phyloP scores from a whole-genome alignment of 2,797 vertebrate genomes.

The Paedocypris micromegethes region DNA sequence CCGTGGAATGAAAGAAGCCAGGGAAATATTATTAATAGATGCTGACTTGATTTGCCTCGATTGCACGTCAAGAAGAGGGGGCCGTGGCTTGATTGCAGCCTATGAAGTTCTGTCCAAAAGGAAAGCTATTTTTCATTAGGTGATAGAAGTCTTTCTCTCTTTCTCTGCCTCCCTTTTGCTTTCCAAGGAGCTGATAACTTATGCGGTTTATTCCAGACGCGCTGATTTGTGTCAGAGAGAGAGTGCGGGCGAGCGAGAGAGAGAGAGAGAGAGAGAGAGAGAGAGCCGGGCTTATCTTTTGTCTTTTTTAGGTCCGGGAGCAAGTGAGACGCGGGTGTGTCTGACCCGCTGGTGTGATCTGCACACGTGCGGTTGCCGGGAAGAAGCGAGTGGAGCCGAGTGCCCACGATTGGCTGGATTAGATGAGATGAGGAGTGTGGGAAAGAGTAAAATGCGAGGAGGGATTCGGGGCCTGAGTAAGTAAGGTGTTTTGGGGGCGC shows the following conservation, averaged over 20 bases:
- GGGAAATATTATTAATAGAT: constrained; percentile 99
- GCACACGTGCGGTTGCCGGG: constrained; percentile 34
- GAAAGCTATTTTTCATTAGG: constrained; percentile 99
- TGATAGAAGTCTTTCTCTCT: constrained; percentile 87
- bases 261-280: constrained; percentile 63
- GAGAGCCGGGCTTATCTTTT: constrained; percentile 62
- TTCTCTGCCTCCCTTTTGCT: constrained; percentile 67
- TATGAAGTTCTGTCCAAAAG: constrained; percentile 99
- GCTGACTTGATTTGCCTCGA: constrained; percentile 98
- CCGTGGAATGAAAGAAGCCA: constrained; percentile 96
- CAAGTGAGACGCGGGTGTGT: constrained; percentile 46
- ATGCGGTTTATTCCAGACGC: constrained; percentile 98
- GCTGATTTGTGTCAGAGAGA: constrained; percentile 94
- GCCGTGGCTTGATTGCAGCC: constrained; percentile 93
- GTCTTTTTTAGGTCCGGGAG: constrained; percentile 54
- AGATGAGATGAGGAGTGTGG: background rate
- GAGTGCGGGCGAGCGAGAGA: constrained; percentile 37
- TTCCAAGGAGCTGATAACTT: constrained; percentile 99
- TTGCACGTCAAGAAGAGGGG: constrained; percentile 92
- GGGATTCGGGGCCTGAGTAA: too few relatives aligned
- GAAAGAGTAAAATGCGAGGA: too few relatives aligned
- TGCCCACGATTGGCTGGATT: constrained; percentile 5
- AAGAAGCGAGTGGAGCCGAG: background rate
- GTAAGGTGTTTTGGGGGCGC: too few relatives aligned
- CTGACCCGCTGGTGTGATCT: constrained; percentile 58